Evolutionary conservation across 2,888 invertebrate species (phyloP), one percentile per base, ranked within the genome.

Genomic region (Papilio demoleus): DNA sequence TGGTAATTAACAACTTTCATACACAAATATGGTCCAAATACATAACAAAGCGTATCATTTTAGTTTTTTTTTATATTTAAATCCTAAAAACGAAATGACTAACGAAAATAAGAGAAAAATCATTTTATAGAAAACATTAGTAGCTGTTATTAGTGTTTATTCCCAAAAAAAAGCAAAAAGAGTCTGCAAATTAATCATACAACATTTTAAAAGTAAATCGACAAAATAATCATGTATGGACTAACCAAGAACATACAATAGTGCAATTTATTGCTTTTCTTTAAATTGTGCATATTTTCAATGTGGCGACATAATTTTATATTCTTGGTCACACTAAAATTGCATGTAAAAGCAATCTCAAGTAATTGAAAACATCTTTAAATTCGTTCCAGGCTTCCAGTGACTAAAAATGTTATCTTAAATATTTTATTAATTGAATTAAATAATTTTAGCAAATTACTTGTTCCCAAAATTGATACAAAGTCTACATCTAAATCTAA

Each of bases 11-110:
- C 69, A 69, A 69, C 56, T 45, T 65, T 61, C 24, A 61, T 60
- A 69, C 45, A 6, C 45, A 61, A 61, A 36, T 69, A 50, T 65
- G 42, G 65, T n/a, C 69, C 69, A 65, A 53, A 60, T 69, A 34
- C 65, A 60, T 65, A 68, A 69, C 60, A 69, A 65, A 69, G 69
- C 65, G 65, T 69, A 69, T 69, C 31, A 45, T 69, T 69, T 69
- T 50, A 65, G 53, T 69, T 68, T 45, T 19, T n/a, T n/a, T 36
- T 53, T 61, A 45, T 17, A 42, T 61, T 40, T 61, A 36, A 69
- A 45, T 50, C 61, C 61, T 67, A 58, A 63, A 22, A 24, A 42
- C 31, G n/a, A 61, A 62, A 65, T 61, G 65, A 69, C 69, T 65
- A 65, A 65, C 24, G 34, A 42, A 69, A 56, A 58, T 40, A 68